Evolutionary conservation across 2,888 invertebrate genomes (phyloP).

Genomic region (Sinohyriopsis cumingii): DNA sequence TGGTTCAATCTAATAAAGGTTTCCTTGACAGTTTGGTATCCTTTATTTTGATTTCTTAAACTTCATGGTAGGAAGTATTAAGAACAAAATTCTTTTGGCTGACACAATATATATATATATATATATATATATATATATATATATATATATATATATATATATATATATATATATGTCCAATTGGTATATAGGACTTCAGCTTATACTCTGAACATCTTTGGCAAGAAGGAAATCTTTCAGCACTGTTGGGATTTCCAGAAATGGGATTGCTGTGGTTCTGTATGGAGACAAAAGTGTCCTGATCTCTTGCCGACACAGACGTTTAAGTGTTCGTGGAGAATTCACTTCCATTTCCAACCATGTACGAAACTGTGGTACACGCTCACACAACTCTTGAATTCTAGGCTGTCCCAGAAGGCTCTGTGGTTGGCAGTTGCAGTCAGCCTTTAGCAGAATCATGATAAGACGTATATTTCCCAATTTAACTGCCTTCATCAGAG

Average conservation of each 20-base stretch:
- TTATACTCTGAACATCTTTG: constrained; percentile 7
- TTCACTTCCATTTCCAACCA: constrained; percentile 39
- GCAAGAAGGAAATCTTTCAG: constrained; percentile 34
- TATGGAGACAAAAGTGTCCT: constrained; percentile 18
- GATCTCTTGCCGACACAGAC: constrained; percentile 28
- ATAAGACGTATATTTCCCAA: constrained; percentile 31
- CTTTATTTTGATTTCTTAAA: too few species aligned
- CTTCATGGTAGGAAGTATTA: too few species aligned
- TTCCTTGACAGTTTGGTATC: too few species aligned
- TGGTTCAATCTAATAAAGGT: too few species aligned
- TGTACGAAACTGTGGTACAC: constrained; percentile 26
- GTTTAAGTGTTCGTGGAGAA: constrained; percentile 28
- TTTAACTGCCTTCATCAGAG: constrained; percentile 35
- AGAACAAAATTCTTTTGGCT: too few species aligned
- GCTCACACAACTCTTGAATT: constrained; percentile 27
- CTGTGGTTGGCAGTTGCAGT: constrained; percentile 23
- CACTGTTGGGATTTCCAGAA: constrained; percentile 25
- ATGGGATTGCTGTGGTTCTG: constrained; percentile 10
- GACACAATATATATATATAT: too few species aligned
- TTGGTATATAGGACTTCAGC: too few species aligned
- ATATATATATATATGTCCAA: too few species aligned
- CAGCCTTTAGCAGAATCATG: constrained; percentile 30
- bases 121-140: too few species aligned
- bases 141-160: too few species aligned
- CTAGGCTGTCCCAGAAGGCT: constrained; percentile 20